Base-by-base conservation (phyloP, 1,140 invertebrate species). In the Chironomus striatipennis region DNA sequence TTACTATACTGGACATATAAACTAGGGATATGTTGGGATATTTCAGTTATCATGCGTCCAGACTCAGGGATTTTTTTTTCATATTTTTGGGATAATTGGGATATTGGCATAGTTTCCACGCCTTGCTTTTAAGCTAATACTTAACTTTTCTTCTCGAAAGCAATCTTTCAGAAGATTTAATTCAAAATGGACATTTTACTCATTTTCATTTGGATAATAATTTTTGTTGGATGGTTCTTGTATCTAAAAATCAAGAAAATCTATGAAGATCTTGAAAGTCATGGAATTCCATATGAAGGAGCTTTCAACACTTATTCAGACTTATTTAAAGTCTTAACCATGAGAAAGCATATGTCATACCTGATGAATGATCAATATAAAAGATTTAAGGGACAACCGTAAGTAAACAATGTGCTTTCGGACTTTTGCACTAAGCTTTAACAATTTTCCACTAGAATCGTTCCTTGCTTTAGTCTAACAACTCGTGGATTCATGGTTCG, bases 251-350 rank as follows among this genome's bases (percentile, higher is more conserved):
- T 20, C 15, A 75, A 42, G 20, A 15, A 18, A 4, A 73, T 43
- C 20, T 34, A 24, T 74, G 74, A 75, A 42, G 74, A 65, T n/a
- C 79, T 78, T 20, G 67, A 77, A 18, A 75, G 76, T 21, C 5
- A 65, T n/a, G 74, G 72, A 6, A 73, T 79, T 42, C 75, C 75
- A 0, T 47, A 75, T 73, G 6, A 74, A 7, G 15, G 64, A 9
- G 75, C 78, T n/a, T 0, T 73, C 8, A 77, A 75, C 0, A 65
- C 79, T 17, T 12, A 79, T 0, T 77, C 78, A 0, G 79, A 78
- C 57, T 74, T 75, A 64, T 57, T 12, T 9, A 15, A 12, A 43
- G 0, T 34, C 0, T 2, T 78, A 5, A 20, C 78, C 0, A 42
- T 43, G 8, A 74, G 18, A 6, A 4, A 73, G 2, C n/a, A 75